Evolutionary conservation across 2,888 invertebrate genomes (phyloP), one percentile per base, ranked within the genome.

Genomic region (Octonoba sinensis): DNA sequence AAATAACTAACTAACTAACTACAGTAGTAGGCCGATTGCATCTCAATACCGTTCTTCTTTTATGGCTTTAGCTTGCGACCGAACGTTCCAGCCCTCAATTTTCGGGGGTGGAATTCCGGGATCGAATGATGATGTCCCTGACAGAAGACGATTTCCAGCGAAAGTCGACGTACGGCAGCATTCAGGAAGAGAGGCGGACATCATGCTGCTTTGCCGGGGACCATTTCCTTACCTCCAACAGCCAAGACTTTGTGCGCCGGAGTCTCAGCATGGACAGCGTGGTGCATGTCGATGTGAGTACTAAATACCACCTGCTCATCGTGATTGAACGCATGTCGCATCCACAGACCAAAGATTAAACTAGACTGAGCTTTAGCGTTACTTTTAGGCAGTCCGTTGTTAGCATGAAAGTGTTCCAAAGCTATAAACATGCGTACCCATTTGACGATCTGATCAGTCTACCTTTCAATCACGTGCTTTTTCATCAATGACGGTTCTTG

Each of bases 221-320:
- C 49, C 82, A 82, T 20, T 72, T 82, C 54, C n/a, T 82, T 36
- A 82, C 82, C 11, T 82, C 82, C 8, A 27, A 54, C 12, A 66
- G 57, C 18, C 27, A 73, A 13, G 76, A 82, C 6, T 76, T 62
- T 22, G 47, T 75, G 16, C 15, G 72, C 6, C 27, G 66, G 6
- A 82, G 82, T 13, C 72, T 82, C 66, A 82, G 82, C 51, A 72
- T 82, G 76, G 76, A 82, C 62, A 82, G 82, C n/a, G 71, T 62
- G 2, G 76, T 82, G 16, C 72, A 82, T 27, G 72, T 82, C 20
- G 82, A 82, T 16, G 82, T 82, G 62, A 76, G 82, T 72, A 4
- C 15, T 82, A 60, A 76, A 76, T 72, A 4, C 15, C 12, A 27
- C 18, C 18, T 18, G 18, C 51, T 51, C 51, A n/a, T 2, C 15